phyloP scores from a whole-genome alignment of 2,888 invertebrate genomes.

The Thelaira solivaga region DNA sequence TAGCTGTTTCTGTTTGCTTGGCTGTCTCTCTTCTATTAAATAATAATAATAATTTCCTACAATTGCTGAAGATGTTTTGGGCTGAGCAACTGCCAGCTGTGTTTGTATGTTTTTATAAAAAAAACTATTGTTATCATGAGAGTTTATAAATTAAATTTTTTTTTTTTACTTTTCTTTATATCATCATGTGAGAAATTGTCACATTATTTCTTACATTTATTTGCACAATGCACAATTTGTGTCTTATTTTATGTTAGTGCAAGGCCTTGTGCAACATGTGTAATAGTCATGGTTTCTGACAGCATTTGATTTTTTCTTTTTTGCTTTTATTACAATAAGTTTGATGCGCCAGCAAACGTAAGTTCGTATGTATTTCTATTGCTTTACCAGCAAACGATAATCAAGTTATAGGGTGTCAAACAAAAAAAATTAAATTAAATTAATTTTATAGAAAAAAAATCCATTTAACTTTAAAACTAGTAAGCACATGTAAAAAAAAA shows the following conservation, averaged over 20 bases:
- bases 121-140: conserved; percentile 35
- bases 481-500: too few species aligned
- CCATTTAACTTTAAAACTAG: too few species aligned
- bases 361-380: too few species aligned
- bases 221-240: conserved; percentile 7
- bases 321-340: neutral
- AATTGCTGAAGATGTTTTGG: conserved; percentile 24
- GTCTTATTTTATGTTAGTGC: neutral
- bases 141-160: neutral
- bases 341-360: too few species aligned
- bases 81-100: neutral
- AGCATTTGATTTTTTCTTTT: conserved; percentile 27
- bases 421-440: too few species aligned
- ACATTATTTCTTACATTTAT: conserved; percentile 26
- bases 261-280: conserved; percentile 30
- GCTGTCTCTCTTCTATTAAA: too few species aligned
- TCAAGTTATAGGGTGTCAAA: too few species aligned
- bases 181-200: conserved; percentile 55
- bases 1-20: conserved; percentile 43
- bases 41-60: conserved; percentile 51
- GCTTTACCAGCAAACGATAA: too few species aligned
- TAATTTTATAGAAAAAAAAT: too few species aligned
- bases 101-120: too few species aligned
- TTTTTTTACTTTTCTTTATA: neutral
- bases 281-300: conserved; percentile 25